Conservation (phyloP, 2,888 invertebrate species). For the Agriopis marginaria region DNA sequence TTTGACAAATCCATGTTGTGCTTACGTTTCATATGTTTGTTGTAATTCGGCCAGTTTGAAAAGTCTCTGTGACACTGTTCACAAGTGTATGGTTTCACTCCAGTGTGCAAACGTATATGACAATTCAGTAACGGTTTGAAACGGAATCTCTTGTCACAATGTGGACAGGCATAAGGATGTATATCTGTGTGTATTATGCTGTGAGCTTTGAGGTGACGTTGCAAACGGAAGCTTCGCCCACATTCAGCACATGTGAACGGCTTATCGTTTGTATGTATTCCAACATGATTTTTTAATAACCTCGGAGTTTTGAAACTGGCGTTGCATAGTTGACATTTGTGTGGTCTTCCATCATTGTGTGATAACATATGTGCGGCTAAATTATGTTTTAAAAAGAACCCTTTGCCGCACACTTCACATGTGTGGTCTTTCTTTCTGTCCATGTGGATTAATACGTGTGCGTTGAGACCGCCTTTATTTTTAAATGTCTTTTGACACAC, state of each 20-base stretch:
- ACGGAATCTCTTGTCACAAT: constrained; percentile 89
- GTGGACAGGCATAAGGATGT: constrained; percentile 89
- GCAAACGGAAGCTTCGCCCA: constrained; percentile 59
- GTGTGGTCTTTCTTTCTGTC: constrained; percentile 69
- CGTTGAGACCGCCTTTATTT: constrained; percentile 58
- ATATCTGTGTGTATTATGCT: constrained; percentile 90
- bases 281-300: constrained; percentile 60
- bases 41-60: constrained; percentile 92
- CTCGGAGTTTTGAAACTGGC: constrained; percentile 60
- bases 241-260: constrained; percentile 67
- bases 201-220: constrained; percentile 85
- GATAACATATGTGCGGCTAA: constrained; percentile 60
- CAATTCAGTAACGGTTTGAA: constrained; percentile 51
- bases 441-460: constrained; percentile 87
- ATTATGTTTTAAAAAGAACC: constrained; percentile 62
- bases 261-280: constrained; percentile 60
- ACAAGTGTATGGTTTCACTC: constrained; percentile 90
- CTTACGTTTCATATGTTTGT: constrained; percentile 92
- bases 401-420: constrained; percentile 73
- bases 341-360: constrained; percentile 66
- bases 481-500: constrained; percentile 68
- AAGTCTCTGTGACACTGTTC: constrained; percentile 88
- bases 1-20: constrained; percentile 84
- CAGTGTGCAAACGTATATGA: constrained; percentile 89
- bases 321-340: constrained; percentile 72